Conservation (phyloP, 2,888 invertebrate species). For the Steromphala cineraria region DNA sequence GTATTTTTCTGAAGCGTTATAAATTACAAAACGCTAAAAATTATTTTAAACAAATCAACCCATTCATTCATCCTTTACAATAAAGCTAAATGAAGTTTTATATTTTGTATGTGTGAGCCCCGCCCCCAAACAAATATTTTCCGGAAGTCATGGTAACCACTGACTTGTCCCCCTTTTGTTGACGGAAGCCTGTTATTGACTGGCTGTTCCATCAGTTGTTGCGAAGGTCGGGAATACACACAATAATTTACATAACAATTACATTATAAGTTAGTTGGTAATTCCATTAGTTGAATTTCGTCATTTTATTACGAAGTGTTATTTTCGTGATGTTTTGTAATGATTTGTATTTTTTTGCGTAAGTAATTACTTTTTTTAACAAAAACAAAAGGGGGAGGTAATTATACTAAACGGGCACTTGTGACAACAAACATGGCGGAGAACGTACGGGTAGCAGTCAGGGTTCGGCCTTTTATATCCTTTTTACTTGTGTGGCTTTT, state of each 20-base stretch:
- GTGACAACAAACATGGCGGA: constrained; percentile 44
- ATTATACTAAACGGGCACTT: neutral
- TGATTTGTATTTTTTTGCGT: too few species aligned
- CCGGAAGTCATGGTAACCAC: constrained; percentile 36
- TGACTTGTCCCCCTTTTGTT: constrained; percentile 50
- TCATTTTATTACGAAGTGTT: too few species aligned
- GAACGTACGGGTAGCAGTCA: constrained; percentile 68
- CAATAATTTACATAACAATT: neutral
- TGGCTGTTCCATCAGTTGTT: neutral
- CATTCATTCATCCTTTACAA: too few species aligned
- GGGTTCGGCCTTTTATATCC: constrained; percentile 73
- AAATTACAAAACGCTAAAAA: too few species aligned
- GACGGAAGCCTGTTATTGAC: constrained; percentile 47
- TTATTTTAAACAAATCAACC: too few species aligned
- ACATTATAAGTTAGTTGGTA: neutral
- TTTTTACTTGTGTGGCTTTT: constrained; percentile 42
- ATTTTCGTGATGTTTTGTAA: too few species aligned
- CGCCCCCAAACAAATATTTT: neutral
- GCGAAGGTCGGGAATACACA: neutral
- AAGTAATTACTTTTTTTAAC: neutral
- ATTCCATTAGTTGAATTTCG: neutral
- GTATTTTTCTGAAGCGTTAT: too few species aligned
- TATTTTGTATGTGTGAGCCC: neutral
- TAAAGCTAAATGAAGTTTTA: too few species aligned
- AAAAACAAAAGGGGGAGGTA: neutral